Base-by-base conservation (phyloP, 1,140 invertebrate genomes). In the Leptopilina boulardi region DNA sequence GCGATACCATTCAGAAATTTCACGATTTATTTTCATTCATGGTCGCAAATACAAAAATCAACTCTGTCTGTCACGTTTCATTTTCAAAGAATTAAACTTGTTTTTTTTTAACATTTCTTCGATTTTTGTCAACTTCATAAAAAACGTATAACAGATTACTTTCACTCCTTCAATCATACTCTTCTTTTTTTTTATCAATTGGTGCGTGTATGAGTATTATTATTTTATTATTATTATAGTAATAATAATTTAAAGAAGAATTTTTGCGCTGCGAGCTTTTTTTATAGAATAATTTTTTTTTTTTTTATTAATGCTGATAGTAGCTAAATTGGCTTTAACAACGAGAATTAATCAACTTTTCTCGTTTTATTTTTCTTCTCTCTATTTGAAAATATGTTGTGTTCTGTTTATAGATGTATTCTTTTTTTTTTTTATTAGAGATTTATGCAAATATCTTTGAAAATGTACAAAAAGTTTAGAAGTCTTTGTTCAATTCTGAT, bases 1-100 rank as follows among this genome's bases (percentile, higher is more conserved):
- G 59, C 59, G 59, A 66, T 30, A 34, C 23, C 59, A 66, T 23
- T 66, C 59, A 66, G 3, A 30, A n/a, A 30, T 66, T 51, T 5
- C 51, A 54, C 5, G n/a, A 54, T 54, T 54, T 18, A 15, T 26
- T 23, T 54, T 38, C 73, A 74, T 70, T 66, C 59, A 66, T 30
- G 59, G 23, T 42, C 75, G 30, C 34, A 4, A 51, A 76, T 84
- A 84, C 76, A 84, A 82, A 84, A 84, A 84, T 82, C 77, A 84
- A 82, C 76, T 84, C 79, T 83, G 51, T 72, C 70, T 73, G 54
- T 34, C 54, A 30, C 73, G 72, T 76, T 74, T 44, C 26, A 41
- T 78, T 75, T 71, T 73, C 47, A 44, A 19, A 71, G 76, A 73
- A 66, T 66, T 74, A 70, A 74, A 66, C 70, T 72, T n/a, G n/a